phyloP scores from a whole-genome alignment of 2,888 invertebrate species.

The Diadromus collaris region DNA sequence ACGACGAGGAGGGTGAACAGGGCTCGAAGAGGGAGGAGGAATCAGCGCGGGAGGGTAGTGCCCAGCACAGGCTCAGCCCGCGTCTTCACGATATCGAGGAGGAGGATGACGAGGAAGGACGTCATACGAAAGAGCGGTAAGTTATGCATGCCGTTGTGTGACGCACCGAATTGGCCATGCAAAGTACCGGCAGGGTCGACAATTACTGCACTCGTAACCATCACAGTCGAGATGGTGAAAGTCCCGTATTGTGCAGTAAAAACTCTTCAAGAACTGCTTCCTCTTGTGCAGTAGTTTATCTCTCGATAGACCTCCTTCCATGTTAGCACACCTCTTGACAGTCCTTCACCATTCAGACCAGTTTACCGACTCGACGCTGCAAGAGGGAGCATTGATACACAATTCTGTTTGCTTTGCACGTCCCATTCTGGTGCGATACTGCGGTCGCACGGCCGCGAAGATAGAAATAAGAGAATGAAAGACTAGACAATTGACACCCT shows the following conservation, averaged over 20 bases:
- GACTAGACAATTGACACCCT: not conserved
- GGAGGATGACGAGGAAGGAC: constrained; percentile 86
- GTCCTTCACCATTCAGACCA: not conserved
- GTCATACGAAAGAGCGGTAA: constrained; percentile 78
- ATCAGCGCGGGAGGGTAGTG: constrained; percentile 72
- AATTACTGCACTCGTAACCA: not conserved
- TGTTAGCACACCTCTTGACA: not conserved
- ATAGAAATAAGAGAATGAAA: constrained; percentile 8
- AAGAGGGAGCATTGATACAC: not conserved
- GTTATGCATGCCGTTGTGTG: constrained; percentile 39
- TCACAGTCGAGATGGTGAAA: not conserved
- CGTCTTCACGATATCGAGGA: constrained; percentile 92
- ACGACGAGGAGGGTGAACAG: constrained; percentile 72
- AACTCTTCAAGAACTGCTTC: not conserved
- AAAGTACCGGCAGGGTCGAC: not conserved
- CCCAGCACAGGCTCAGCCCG: constrained; percentile 85
- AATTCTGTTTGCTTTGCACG: not conserved
- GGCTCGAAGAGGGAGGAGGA: constrained; percentile 58
- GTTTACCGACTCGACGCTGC: not conserved
- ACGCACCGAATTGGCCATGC: not conserved
- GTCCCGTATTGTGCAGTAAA: not conserved
- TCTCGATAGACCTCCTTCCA: not conserved
- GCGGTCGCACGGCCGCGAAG: not conserved
- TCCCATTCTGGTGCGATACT: not conserved
- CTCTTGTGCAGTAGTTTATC: not conserved